Percentiles rank a stretch among this genome's conserved stretches.
phyloP scores from a whole-genome alignment of 2,113 vertebrate species.

The Neotoma lepida region DNA sequence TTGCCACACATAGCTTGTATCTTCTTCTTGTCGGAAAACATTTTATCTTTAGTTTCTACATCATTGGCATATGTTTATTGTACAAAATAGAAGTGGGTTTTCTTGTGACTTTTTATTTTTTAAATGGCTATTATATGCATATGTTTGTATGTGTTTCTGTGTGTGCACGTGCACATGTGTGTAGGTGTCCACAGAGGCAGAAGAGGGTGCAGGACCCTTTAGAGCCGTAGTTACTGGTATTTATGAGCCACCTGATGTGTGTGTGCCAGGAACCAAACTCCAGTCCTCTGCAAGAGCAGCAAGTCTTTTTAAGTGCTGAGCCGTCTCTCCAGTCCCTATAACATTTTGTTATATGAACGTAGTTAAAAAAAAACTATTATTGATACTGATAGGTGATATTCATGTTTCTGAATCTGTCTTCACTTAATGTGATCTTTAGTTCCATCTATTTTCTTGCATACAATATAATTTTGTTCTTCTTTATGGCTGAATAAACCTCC shows the following conservation, averaged over 20 bases:
- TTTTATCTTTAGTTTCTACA: not conserved
- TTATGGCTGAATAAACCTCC: not conserved
- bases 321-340: not conserved
- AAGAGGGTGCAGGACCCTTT: not conserved
- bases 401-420: too few species aligned
- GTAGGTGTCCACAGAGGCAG: not conserved
- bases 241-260: not conserved
- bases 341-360: not conserved
- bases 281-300: not conserved
- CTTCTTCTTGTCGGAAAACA: not conserved
- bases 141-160: not conserved
- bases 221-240: not conserved
- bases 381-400: not conserved
- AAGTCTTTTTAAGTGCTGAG: not conserved
- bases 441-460: not conserved
- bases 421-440: not conserved
- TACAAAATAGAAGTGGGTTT: not conserved
- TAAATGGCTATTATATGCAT: not conserved
- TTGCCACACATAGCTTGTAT: not conserved
- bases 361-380: not conserved
- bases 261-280: not conserved
- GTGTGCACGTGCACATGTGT: not conserved
- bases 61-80: not conserved
- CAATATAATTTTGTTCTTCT: not conserved
- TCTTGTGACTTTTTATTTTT: not conserved